Conservation (phyloP, 2,888 invertebrate species). For the Cataglyphis rosenhaueri region DNA sequence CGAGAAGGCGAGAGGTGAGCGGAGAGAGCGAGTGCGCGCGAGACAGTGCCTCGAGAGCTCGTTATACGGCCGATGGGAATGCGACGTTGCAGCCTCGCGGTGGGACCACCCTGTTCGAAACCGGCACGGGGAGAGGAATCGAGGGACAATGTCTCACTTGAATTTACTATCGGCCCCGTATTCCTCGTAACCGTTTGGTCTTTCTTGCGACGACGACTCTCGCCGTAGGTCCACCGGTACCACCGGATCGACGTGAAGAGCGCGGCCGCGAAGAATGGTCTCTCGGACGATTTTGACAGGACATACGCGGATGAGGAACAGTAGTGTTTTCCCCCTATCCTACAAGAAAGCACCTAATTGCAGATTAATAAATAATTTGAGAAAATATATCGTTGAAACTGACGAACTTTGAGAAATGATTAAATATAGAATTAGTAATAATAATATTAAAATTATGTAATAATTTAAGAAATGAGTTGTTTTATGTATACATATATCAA, state of each 20-base stretch:
- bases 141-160: conserved; percentile 78
- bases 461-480: not conserved
- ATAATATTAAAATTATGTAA: not conserved
- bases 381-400: not conserved
- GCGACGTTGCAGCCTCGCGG: conserved; percentile 70
- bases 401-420: not conserved
- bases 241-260: conserved; percentile 28
- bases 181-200: conserved; percentile 70
- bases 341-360: not conserved
- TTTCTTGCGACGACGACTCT: conserved; percentile 73
- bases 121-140: conserved; percentile 68
- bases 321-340: not conserved
- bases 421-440: not conserved
- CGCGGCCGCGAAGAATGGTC: conserved; percentile 19
- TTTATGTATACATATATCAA: not conserved
- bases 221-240: conserved; percentile 52
- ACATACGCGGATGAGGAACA: not conserved
- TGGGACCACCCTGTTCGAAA: conserved; percentile 79
- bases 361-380: not conserved
- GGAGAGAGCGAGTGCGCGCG: conserved; percentile 59
- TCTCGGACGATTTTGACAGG: not conserved
- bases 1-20: conserved; percentile 31
- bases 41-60: conserved; percentile 70
- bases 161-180: conserved; percentile 78
- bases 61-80: conserved; percentile 80